Conservation (phyloP, 1,140 invertebrate genomes). For the Parasteatoda tepidariorum region DNA sequence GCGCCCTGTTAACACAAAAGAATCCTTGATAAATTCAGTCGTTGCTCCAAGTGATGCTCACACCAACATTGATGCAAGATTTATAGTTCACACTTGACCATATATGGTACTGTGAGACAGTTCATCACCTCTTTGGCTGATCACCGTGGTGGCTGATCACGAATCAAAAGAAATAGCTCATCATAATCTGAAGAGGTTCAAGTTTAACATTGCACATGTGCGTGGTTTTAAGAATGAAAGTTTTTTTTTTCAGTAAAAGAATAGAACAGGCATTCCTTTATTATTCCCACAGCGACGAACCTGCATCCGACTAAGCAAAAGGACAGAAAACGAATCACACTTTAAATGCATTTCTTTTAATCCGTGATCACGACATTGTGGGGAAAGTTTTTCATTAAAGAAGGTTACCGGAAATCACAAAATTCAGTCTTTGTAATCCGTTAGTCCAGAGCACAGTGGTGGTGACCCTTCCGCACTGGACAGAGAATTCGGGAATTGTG, state of each 20-base stretch:
- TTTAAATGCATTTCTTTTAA: background rate
- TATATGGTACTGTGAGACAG: background rate
- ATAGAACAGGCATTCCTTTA: background rate
- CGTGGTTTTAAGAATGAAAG: background rate
- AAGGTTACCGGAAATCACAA: background rate
- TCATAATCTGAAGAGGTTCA: background rate
- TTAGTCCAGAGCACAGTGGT: slow-evolving; percentile 8
- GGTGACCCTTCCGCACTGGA: slow-evolving; percentile 27
- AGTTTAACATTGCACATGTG: background rate
- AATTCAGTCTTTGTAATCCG: slow-evolving; percentile 36
- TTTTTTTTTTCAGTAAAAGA: background rate
- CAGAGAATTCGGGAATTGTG: slow-evolving; percentile 42
- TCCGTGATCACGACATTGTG: background rate
- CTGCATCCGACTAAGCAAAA: background rate
- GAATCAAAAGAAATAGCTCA: background rate
- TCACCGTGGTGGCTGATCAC: background rate
- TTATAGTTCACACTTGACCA: background rate
- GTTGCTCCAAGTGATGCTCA: background rate
- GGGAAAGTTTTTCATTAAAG: background rate
- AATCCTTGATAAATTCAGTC: background rate
- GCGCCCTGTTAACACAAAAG: background rate
- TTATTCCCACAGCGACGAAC: background rate
- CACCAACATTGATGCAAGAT: background rate
- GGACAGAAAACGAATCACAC: background rate
- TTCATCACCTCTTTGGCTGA: background rate